Evolutionary conservation across 2,888 invertebrate genomes (phyloP), one percentile per base, ranked within the genome.

Genomic region (Gryllus longicercus): DNA sequence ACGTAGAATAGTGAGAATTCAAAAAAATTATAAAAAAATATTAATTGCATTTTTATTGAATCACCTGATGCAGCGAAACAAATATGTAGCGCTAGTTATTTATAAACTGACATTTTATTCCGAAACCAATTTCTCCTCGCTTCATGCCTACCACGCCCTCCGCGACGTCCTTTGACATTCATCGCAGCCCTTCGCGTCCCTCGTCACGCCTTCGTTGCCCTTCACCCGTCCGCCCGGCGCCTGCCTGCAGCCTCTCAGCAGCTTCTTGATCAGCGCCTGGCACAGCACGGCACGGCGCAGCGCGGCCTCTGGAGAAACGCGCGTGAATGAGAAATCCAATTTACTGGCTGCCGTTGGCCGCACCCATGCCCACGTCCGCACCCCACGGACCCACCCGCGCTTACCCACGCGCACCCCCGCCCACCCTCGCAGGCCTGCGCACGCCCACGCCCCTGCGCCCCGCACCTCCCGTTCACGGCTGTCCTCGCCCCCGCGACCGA

Each of bases 281-380:
- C 38, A 8, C 38, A 8, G 25, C 25, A 4, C 25, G 25, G 25
- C 25, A 4, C 25, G 25, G 8, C 38, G 38, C 38, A 8, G 5
- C 63, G 16, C 8, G 63, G n/a, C 14, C 16, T n/a, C 63, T 16
- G n/a, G 63, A 63, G 63, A 63, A 63, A 18, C 63, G 63, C n/a
- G 63, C 63, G 63, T 63, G 63, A 63, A 63, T 63, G 63, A 63
- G 63, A 63, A 63, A 63, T 63, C 63, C 63, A 63, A 63, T 63
- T 63, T 63, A n/a, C 16, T n/a, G 63, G 63, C 63, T 18, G 63
- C 63, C 14, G 63, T 63, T n/a, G 38, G 38, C n/a, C 63, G 14
- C 63, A 11, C 63, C 63, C 63, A 8, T 16, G 63, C 14, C 14
- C 4, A 10, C 63, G 8, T 38, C 16, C 63, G 1, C 63, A 10